phyloP scores from a whole-genome alignment of 2,797 vertebrate species.

The Psittacula derbiana region DNA sequence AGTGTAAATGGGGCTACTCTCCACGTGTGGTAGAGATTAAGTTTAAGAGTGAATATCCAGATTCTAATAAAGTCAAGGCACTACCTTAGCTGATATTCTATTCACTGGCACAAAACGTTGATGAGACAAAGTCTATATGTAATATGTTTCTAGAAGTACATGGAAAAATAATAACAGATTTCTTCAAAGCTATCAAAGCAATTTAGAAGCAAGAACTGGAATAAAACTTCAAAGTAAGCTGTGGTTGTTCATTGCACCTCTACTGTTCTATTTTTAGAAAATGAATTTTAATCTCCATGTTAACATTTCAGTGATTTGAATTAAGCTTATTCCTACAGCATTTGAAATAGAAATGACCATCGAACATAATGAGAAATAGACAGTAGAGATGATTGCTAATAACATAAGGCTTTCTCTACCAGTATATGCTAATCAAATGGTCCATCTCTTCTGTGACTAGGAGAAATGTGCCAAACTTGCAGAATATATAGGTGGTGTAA shows the following conservation, averaged over 20 bases:
- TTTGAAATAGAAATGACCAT: background rate
- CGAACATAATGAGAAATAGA: background rate
- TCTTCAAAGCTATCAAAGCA: background rate
- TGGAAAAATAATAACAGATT: background rate
- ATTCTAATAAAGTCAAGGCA: background rate
- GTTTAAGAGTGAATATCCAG: background rate
- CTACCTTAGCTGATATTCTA: background rate
- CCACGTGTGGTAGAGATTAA: background rate
- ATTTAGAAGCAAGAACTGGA: background rate
- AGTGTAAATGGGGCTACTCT: background rate
- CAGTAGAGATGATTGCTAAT: background rate
- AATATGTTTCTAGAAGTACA: background rate
- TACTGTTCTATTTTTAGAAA: background rate
- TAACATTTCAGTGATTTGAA: background rate
- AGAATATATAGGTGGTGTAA: background rate
- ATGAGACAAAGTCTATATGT: background rate
- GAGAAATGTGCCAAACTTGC: background rate
- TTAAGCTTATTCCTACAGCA: background rate
- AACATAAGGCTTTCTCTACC: background rate
- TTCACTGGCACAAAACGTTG: background rate
- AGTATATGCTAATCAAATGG: background rate
- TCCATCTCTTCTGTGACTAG: background rate
- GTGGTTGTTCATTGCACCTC: background rate
- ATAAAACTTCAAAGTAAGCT: background rate
- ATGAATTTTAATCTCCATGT: background rate